These are phyloP conservation scores for Sula dactylatra DNA, from an alignment of 2,113 vertebrate genomes.

Conservation along the genomic window DNA sequence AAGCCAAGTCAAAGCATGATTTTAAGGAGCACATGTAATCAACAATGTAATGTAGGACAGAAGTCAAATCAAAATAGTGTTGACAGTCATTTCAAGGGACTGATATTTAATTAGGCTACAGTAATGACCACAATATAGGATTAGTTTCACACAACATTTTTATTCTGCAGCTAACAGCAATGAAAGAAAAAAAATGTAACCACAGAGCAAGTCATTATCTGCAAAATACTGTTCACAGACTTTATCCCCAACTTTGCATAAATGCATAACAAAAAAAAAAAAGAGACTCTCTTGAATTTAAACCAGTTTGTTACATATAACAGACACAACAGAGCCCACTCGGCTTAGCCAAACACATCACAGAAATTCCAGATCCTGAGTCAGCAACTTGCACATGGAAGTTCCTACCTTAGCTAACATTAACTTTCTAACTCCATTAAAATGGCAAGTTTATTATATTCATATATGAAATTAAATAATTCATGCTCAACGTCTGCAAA, in stretches of 20 bases:
- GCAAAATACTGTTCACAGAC: not conserved
- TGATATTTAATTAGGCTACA: constrained; percentile 2
- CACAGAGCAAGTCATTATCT: not conserved
- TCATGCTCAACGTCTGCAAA: not conserved
- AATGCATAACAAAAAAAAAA: not conserved
- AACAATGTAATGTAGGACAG: not conserved
- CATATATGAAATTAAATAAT: not conserved
- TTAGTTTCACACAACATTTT: not conserved
- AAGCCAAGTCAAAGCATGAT: not conserved
- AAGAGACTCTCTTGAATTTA: not conserved
- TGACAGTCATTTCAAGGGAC: not conserved
- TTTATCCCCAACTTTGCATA: not conserved
- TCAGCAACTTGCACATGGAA: not conserved
- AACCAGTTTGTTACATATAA: not conserved
- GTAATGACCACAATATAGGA: not conserved
- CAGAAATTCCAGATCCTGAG: not conserved
- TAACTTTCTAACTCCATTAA: not conserved
- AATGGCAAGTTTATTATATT: not conserved
- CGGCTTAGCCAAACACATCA: not conserved
- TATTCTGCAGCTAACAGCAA: not conserved
- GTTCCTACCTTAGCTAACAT: not conserved
- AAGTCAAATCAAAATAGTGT: not conserved
- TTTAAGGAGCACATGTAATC: constrained; percentile 7
- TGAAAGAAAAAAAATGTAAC: not conserved
- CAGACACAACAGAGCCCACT: not conserved